phyloP scores from a whole-genome alignment of 2,888 invertebrate species.

The Isoperla grammatica region DNA sequence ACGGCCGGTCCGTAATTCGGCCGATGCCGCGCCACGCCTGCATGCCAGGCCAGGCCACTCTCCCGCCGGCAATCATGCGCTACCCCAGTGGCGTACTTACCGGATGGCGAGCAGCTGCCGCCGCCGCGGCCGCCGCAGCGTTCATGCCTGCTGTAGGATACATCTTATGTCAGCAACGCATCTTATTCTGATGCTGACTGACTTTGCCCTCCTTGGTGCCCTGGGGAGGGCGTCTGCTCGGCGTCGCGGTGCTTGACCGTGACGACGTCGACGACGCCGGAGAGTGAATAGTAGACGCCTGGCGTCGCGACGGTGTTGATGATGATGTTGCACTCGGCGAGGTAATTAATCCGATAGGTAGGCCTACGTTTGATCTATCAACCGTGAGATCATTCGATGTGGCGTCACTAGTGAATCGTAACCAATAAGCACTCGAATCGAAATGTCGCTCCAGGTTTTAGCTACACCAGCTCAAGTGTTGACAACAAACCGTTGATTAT shows the following conservation, averaged over 20 bases:
- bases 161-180: constrained; percentile 56
- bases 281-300: constrained; percentile 45
- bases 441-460: constrained; percentile 20
- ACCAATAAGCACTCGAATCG: constrained; percentile 11
- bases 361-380: constrained; percentile 28
- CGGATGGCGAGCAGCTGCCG: constrained; percentile 79
- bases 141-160: constrained; percentile 84
- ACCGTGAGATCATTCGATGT: constrained; percentile 1
- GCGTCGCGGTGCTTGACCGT: constrained; percentile 45
- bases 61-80: background rate
- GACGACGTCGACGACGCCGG: constrained; percentile 44
- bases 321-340: constrained; percentile 32
- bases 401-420: constrained; percentile 4
- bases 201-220: constrained; percentile 8
- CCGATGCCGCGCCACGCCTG: background rate
- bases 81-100: constrained; percentile 52
- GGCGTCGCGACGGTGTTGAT: constrained; percentile 14
- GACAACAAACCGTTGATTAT: background rate
- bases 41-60: background rate
- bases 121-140: constrained; percentile 79
- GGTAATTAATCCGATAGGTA: constrained; percentile 31
- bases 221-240: constrained; percentile 2
- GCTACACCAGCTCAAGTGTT: background rate
- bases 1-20: background rate
- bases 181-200: constrained; percentile 20